Base-by-base conservation (phyloP, 2,888 invertebrate species). In the Tuberolachnus salignus region DNA sequence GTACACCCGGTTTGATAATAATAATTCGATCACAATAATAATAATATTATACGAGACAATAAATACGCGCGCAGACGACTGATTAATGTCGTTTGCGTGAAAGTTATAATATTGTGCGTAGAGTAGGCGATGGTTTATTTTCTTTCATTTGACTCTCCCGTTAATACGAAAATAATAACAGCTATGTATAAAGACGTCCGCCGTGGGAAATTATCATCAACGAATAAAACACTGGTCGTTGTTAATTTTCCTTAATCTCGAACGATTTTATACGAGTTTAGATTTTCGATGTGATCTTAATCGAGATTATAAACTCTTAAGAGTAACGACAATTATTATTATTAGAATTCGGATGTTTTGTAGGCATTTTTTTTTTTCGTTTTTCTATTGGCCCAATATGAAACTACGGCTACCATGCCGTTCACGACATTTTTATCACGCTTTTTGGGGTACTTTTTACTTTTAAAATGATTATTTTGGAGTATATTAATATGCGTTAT, bases 141-240 rank as follows among this genome's bases (percentile, higher is more conserved):
- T 51, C 8, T 49, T 49, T 67, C 44, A 51, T 44, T 16, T 14
- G 1, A 21, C 19, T 55, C 46, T 71, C 26, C 23, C 26, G 46
- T 71, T 59, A 72, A 61, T 26, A 72, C 14, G 10, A 49, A 61
- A 61, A 59, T 72, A 72, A 72, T 51, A 72, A 34, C 21, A 71
- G 6, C 6, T 21, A 71, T 2, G 2, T 21, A 13, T 57, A 19
- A 70, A 13, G 13, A 34, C 16, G 66, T n/a, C 34, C 34, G 34
- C 34, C 34, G 55, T 10, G 16, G 34, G 67, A 23, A 23, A n/a
- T n/a, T n/a, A n/a, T 66, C 26, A 34, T 66, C 26, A 34, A 19
- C 0, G 51, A 67, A 14, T 8, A 67, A 53, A 53, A 44, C 59
- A 46, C 26, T 3, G 16, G 44, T 10, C 46, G 9, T 46, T 23